These are phyloP conservation scores for Myopa testacea DNA, from an alignment of 2,888 invertebrate species.

Conservation along the genomic window DNA sequence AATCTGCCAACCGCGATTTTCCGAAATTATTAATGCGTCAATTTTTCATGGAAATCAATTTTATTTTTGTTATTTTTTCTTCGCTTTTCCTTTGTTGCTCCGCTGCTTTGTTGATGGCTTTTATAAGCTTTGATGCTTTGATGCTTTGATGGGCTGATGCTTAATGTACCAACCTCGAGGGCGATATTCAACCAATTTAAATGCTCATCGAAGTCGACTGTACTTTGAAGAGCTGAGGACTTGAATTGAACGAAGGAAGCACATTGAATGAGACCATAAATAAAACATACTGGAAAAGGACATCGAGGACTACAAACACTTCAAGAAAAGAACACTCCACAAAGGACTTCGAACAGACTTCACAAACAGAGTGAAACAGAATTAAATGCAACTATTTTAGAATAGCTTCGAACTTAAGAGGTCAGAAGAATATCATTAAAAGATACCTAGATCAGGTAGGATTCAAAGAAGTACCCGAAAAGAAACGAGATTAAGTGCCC, in stretches of 20 bases:
- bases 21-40: slow-evolving; percentile 18
- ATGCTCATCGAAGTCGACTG: background rate
- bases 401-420: no score
- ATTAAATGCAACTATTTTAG: background rate
- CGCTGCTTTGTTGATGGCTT: background rate
- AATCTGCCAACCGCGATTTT: slow-evolving; percentile 18
- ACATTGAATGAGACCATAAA: background rate
- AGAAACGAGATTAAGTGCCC: no score
- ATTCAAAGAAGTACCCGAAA: no score
- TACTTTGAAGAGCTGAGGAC: background rate
- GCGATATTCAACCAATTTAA: slow-evolving; percentile 12
- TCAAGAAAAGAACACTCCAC: background rate
- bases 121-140: background rate
- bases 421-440: no score
- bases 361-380: background rate
- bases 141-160: background rate
- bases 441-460: no score
- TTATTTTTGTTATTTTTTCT: background rate
- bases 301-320: no score
- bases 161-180: background rate
- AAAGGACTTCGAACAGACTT: background rate
- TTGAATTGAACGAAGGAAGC: slow-evolving; percentile 6
- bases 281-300: background rate
- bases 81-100: background rate
- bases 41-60: slow-evolving; percentile 28